Evolutionary conservation across 2,797 vertebrate genomes (phyloP), one percentile per base, ranked within the genome.

Genomic region (Knipowitschia caucasica): DNA sequence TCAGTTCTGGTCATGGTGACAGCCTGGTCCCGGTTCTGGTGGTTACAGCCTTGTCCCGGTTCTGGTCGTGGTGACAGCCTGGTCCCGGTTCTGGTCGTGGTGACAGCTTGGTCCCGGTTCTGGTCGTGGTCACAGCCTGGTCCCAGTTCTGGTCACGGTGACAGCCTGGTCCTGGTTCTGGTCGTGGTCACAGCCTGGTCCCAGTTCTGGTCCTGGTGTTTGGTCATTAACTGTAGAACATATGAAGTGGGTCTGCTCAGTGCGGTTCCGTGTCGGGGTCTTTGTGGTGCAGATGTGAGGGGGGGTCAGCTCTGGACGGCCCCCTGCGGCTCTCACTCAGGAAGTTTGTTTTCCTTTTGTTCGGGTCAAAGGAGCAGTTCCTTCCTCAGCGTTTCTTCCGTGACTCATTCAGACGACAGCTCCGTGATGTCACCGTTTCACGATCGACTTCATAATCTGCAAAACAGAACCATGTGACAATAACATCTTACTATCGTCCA

Each of bases 261-360:
- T 2, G 35, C 42, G 26, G n/a, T 14, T 54, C 18, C 2, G 40
- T 15, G 53, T 34, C 0, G 2, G 49, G 7, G 52, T 17, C 59
- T 68, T 75, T 78, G 56, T 49, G 69, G 31, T 51, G 53, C 55
- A 49, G 40, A 43, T 69, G 67, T 64, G 56, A 49, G 67, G 58
- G 53, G 49, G 53, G 18, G 51, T 47, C 4, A 7, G 62, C 62
- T 53, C 69, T 33, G 6, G 63, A 59, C 56, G 40, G 39, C 7
- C 7, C 65, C 39, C 78, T 51, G 63, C 51, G 17, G 78, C 76
- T 40, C 56, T 24, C 5, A 25, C 67, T 67, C 73, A 77, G 76
- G 81, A 82, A 72, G 75, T 82, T 76, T 65, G 68, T 33, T 39
- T 77, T 77, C 69, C 73, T 64, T 81, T 85, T 85, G 80, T 85